Evolutionary conservation across 2,113 vertebrate species (phyloP).

Genomic region (Paraplagusia blochii): DNA sequence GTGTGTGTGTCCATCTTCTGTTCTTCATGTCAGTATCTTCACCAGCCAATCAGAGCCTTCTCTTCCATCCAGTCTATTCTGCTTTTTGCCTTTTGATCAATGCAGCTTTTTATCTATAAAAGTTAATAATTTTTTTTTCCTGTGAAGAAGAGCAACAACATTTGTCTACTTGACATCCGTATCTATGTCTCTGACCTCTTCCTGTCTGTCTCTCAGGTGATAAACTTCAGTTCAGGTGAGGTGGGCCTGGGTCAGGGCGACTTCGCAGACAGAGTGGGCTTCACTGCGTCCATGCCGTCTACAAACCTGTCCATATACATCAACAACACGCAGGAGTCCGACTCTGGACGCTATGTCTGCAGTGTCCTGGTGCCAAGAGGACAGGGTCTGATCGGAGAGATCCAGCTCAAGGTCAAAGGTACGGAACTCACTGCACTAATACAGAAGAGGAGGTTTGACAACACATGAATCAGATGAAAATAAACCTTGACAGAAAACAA

Average conservation of each 20-base stretch:
- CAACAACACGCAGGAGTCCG: constrained; percentile 79
- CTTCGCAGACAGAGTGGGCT: constrained; percentile 73
- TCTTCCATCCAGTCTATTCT: no score
- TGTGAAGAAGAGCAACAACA: no score
- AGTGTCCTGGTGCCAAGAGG: constrained; percentile 76
- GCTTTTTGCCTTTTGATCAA: no score
- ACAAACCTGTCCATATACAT: constrained; percentile 86
- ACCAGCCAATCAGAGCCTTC: no score
- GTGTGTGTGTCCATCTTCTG: constrained; percentile 29
- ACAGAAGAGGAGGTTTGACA: no score
- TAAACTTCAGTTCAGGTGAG: constrained; percentile 73
- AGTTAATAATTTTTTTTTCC: no score
- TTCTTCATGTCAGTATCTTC: no score
- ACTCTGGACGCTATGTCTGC: constrained; percentile 84
- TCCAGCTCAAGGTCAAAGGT: constrained; percentile 85
- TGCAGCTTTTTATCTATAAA: no score
- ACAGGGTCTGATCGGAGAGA: constrained; percentile 48
- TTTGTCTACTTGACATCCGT: no score
- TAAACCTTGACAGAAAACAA: no score
- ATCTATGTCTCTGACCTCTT: no score
- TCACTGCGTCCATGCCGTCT: constrained; percentile 74
- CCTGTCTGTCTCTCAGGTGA: constrained; percentile 68
- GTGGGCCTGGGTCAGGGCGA: constrained; percentile 69
- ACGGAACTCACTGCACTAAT: constrained; percentile 17
- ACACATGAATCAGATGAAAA: no score